Conservation (phyloP, 2,113 vertebrate species). For the Redunca redunca region DNA sequence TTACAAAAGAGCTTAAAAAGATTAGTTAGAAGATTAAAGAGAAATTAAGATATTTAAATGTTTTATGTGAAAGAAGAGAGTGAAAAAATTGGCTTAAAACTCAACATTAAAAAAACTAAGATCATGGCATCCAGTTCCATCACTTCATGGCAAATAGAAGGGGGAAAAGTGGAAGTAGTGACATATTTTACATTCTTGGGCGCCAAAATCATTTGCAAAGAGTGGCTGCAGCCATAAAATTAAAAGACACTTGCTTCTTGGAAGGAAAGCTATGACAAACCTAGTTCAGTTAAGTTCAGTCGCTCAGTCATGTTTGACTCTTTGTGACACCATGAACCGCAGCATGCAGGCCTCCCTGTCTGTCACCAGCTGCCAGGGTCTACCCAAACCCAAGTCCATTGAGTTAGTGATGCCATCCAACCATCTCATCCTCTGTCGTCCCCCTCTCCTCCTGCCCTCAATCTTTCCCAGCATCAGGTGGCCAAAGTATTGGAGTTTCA, state of each 20-base stretch:
- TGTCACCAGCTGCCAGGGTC: background rate
- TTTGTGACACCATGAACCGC: background rate
- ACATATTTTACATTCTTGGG: background rate
- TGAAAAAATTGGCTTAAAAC: background rate
- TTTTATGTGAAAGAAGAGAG: background rate
- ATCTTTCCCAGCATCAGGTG: background rate
- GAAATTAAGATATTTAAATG: background rate
- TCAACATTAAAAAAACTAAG: background rate
- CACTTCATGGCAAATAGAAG: background rate
- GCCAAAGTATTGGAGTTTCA: background rate
- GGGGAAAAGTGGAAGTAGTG: background rate
- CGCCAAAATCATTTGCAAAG: background rate
- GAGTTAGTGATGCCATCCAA: background rate
- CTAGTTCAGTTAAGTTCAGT: background rate
- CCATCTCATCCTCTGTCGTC: background rate
- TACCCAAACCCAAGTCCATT: background rate
- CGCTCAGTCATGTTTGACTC: fast-evolving
- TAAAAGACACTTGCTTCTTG: background rate
- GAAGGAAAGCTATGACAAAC: background rate
- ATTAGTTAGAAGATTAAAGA: background rate
- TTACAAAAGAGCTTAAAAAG: background rate
- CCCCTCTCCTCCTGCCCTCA: background rate
- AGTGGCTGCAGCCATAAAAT: background rate
- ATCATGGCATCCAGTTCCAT: background rate
- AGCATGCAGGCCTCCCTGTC: fast-evolving